Base-by-base conservation (phyloP, 2,888 invertebrate genomes). In the Drosophila infuscata region DNA sequence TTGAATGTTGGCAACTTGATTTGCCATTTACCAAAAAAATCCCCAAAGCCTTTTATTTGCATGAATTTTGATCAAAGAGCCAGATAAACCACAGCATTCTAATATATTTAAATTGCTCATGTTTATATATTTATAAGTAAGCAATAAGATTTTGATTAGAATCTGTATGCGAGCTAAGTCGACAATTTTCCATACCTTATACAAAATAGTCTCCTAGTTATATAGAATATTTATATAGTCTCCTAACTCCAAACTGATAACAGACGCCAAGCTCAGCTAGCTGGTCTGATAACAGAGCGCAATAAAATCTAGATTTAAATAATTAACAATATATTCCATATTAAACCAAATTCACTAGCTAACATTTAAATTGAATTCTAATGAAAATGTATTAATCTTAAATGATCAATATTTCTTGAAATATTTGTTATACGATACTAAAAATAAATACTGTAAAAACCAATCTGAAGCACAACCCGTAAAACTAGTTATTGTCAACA, bases 1-100 rank as follows among this genome's bases (percentile, higher is more conserved):
- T 64, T 36, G 56, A 48, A 57, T 58, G 46, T 43, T 61, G 51
- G 66, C 59, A 36, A 73, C 63, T 54, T 70, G 76, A 57, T 70
- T 76, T 80, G 76, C 76, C 76, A 76, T 76, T 76, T 62, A 62
- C 9, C 33, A 41, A 30, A 35, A 35, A n/a, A 9, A 43, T n/a
- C 17, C 9, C 2, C 17, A 52, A 65, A 20, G 6, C 17, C 2
- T 15, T 25, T 46, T 4, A 0, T 46, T 46, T 25, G 25, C 7
- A 25, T 32, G 33, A 0, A 33, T 20, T 38, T 29, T 8, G 1
- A 25, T 25, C 20, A 25, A 25, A 25, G 20, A 25, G 41, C 15
- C 30, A 54, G 4, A 8, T 8, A 8, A 20, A 8, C 3, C 7
- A 20, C 3, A 33, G 9, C 1, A 12, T 35, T 25, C 25, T 2